A percentile compares a stretch with the other conserved stretches of the same genome.
Evolutionary conservation across 30 jellyfish, hydroid and myxozoan species (phyloP).

Genomic region (Catostylus mosaicus): DNA sequence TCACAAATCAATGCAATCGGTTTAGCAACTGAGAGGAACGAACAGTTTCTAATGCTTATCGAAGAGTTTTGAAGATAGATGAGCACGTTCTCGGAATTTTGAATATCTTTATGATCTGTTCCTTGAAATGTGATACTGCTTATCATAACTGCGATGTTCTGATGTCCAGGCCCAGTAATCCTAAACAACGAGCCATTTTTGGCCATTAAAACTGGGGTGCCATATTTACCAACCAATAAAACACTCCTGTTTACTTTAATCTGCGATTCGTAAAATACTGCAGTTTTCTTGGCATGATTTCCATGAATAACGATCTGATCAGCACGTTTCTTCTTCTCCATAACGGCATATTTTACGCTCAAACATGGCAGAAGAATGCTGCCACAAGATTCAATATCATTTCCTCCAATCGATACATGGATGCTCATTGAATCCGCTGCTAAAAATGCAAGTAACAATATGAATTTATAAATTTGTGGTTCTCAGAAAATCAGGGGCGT

Average conservation of each 20-base stretch:
- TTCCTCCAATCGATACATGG: constrained; percentile 5
- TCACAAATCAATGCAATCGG: not conserved
- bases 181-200: not conserved
- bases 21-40: not conserved
- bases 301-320: not conserved
- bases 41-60: not conserved
- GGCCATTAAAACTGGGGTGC: not conserved
- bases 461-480: too few species aligned
- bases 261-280: not conserved
- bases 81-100: too few species aligned
- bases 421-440: not conserved
- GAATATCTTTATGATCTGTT: not conserved
- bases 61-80: not conserved
- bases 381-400: not conserved
- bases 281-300: not conserved
- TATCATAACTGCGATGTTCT: not conserved
- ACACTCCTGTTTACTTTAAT: not conserved
- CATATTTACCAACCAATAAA: not conserved
- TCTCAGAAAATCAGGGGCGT: too few species aligned
- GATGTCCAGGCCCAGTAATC: not conserved
- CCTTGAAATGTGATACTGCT: not conserved
- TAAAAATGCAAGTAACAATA: too few species aligned
- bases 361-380: not conserved
- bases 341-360: constrained; percentile 1
- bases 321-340: not conserved